phyloP scores from a whole-genome alignment of 2,888 invertebrate genomes.

The Agriotes lineatus region DNA sequence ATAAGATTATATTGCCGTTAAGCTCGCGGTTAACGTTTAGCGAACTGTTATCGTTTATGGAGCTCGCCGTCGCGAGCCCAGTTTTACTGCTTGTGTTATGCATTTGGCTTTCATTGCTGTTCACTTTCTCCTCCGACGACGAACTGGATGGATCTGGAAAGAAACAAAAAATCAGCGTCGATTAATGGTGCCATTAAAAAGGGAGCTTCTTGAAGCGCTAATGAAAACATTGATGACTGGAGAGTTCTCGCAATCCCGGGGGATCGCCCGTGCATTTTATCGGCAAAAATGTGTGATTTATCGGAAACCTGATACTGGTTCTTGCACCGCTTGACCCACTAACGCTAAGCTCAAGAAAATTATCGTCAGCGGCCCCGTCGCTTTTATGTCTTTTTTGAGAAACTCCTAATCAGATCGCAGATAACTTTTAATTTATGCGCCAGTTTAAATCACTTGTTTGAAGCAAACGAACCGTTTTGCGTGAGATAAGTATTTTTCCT shows the following conservation, averaged over 20 bases:
- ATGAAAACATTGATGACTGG: constrained; percentile 39
- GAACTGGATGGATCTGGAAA: constrained; percentile 44
- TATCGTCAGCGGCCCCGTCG: constrained; percentile 21
- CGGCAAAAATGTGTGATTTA: constrained; percentile 42
- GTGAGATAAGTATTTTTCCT: constrained; percentile 40
- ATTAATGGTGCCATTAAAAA: constrained; percentile 26
- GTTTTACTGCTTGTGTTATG: constrained; percentile 58
- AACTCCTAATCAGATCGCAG: constrained; percentile 30
- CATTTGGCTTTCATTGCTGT: constrained; percentile 53
- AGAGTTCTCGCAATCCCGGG: constrained; percentile 34
- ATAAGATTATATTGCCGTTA: constrained; percentile 60
- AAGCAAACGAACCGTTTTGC: constrained; percentile 36
- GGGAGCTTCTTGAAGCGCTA: constrained; percentile 33
- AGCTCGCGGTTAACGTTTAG: constrained; percentile 51
- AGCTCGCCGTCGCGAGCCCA: constrained; percentile 53
- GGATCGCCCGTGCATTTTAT: constrained; percentile 34
- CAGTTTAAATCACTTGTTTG: constrained; percentile 40
- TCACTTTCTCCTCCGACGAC: constrained; percentile 41
- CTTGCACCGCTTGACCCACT: constrained; percentile 38
- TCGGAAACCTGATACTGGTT: constrained; percentile 37
- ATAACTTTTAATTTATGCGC: constrained; percentile 45
- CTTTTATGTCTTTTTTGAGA: constrained; percentile 22
- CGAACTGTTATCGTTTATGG: constrained; percentile 49
- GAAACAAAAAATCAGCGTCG: constrained; percentile 20
- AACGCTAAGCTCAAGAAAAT: constrained; percentile 35